Conservation (phyloP, 1,140 invertebrate species). For the Sitophilus oryzae region DNA sequence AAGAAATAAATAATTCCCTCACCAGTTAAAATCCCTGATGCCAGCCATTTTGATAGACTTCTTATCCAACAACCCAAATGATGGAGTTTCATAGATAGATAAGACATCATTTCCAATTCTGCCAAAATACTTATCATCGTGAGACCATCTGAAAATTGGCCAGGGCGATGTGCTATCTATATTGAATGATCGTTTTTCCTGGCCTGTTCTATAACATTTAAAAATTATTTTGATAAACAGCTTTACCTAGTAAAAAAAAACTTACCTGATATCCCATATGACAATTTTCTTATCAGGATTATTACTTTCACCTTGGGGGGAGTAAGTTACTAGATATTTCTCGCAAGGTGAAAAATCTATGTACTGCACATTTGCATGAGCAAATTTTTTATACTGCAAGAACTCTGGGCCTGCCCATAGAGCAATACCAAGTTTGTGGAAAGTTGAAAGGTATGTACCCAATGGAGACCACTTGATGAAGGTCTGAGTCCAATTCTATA, state of each 20-base stretch:
- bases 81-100: slow-evolving; percentile 93
- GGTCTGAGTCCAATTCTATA: slow-evolving; percentile 87
- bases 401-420: slow-evolving; percentile 96
- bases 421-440: slow-evolving; percentile 91
- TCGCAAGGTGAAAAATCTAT: slow-evolving; percentile 98
- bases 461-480: slow-evolving; percentile 95
- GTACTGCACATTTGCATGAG: slow-evolving; percentile 85
- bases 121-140: slow-evolving; percentile 95
- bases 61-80: slow-evolving; percentile 87
- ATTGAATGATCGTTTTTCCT: slow-evolving; percentile 85
- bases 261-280: slow-evolving; percentile 85
- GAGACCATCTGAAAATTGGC: slow-evolving; percentile 96
- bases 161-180: slow-evolving; percentile 77
- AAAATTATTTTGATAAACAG: too few relatives aligned
- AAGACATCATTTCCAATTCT: slow-evolving; percentile 78
- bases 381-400: slow-evolving; percentile 85
- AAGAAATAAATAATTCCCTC: not conserved
- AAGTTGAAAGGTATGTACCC: slow-evolving; percentile 93
- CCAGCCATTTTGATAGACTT: slow-evolving; percentile 91
- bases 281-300: slow-evolving; percentile 67
- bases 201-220: slow-evolving; percentile 59
- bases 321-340: slow-evolving; percentile 92
- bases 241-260: not conserved
- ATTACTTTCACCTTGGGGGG: slow-evolving; percentile 62
- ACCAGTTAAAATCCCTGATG: slow-evolving; percentile 92